Evolutionary conservation across 2,888 invertebrate genomes (phyloP).

Genomic region (Drosophila testacea): DNA sequence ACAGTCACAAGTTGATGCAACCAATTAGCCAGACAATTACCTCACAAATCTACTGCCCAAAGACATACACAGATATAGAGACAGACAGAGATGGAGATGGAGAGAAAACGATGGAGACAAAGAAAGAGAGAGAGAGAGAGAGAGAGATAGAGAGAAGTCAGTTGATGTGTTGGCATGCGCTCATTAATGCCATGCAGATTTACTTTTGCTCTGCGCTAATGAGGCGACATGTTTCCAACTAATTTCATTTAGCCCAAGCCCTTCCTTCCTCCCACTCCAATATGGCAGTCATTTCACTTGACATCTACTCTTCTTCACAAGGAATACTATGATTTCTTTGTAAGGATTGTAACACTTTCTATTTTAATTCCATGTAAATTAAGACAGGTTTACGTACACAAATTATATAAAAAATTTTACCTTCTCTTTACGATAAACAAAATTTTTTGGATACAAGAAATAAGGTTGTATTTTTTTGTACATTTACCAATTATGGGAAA

Average conservation of each 20-base stretch:
- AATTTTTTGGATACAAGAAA: too few relatives aligned
- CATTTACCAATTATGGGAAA: too few relatives aligned
- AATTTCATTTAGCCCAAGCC: constrained; percentile 39
- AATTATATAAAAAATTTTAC: too few relatives aligned
- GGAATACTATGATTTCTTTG: background rate
- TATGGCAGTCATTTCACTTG: background rate
- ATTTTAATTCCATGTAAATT: background rate
- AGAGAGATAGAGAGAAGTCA: background rate
- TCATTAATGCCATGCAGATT: constrained; percentile 55
- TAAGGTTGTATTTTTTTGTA: too few relatives aligned
- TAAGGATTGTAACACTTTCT: background rate
- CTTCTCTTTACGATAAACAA: too few relatives aligned
- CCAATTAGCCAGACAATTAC: constrained; percentile 72
- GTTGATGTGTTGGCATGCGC: constrained; percentile 43
- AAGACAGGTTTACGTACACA: too few relatives aligned
- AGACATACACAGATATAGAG: background rate
- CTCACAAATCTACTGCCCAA: constrained; percentile 21
- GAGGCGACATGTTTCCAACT: constrained; percentile 59
- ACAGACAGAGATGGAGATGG: background rate
- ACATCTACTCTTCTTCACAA: background rate
- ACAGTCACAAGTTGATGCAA: constrained; percentile 61
- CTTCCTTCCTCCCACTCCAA: background rate
- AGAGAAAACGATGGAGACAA: background rate
- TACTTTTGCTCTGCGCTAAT: constrained; percentile 62
- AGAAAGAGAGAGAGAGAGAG: background rate